Percentiles rank a stretch among this genome's conserved stretches.
These are phyloP conservation scores for Actenoides hombroni DNA, from an alignment of 2,113 vertebrate species.

Conservation along the genomic window DNA sequence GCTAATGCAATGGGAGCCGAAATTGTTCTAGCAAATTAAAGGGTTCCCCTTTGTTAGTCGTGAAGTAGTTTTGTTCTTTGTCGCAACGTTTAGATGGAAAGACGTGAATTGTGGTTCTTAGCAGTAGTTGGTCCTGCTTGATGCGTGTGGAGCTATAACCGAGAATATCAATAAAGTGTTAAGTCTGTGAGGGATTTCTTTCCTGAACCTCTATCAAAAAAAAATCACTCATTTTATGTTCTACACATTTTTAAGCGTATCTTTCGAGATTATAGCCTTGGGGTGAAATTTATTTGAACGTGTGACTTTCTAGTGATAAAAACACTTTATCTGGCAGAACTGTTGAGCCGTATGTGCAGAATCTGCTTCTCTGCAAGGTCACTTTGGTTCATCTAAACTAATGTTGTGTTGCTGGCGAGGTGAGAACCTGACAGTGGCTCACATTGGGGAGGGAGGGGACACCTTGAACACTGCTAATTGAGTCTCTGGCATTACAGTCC, in stretches of 20 bases:
- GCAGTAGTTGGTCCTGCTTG: not conserved
- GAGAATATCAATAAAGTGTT: conserved; percentile 34
- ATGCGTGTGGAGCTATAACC: not conserved
- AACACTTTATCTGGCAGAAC: conserved; percentile 7
- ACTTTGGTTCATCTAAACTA: not conserved
- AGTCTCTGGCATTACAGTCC: accelerated
- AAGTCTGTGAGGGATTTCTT: not conserved
- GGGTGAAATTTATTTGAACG: conserved; percentile 39
- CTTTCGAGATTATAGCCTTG: not conserved
- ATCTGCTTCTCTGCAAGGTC: conserved; percentile 20
- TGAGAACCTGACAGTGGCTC: not conserved
- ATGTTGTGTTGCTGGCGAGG: not conserved
- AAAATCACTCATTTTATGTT: not conserved
- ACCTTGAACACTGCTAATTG: not conserved
- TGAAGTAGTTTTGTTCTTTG: conserved; percentile 37
- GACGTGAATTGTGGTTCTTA: not conserved
- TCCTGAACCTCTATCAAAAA: not conserved
- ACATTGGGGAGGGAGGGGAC: accelerated
- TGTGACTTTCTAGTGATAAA: conserved; percentile 45
- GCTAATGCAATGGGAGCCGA: conserved; percentile 61
- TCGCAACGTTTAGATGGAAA: not conserved
- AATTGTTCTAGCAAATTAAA: not conserved
- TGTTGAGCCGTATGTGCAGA: not conserved
- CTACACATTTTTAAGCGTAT: conserved; percentile 18
- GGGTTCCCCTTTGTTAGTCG: conserved; percentile 5